phyloP scores from a whole-genome alignment of 2,888 invertebrate genomes.

The Malthinus seriepunctatus region DNA sequence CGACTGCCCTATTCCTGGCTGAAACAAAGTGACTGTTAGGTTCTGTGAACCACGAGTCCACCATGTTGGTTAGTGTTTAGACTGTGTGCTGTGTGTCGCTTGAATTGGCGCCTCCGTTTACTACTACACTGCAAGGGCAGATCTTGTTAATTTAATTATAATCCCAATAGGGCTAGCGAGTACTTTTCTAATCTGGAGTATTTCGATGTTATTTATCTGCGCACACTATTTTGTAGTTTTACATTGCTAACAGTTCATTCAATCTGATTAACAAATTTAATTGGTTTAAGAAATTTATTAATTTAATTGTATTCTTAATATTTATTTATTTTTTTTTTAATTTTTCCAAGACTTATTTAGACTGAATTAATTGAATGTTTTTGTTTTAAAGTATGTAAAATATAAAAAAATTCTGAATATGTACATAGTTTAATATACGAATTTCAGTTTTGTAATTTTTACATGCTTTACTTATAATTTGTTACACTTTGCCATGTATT shows the following conservation, averaged over 20 bases:
- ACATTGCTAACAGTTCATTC: constrained; percentile 23
- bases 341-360: constrained; percentile 38
- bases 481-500: constrained; percentile 47
- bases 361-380: constrained; percentile 32
- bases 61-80: constrained; percentile 37
- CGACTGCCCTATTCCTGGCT: constrained; percentile 49
- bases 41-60: constrained; percentile 51
- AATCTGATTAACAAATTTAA: constrained; percentile 20
- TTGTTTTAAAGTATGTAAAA: constrained; percentile 31
- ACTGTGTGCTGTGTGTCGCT: constrained; percentile 45
- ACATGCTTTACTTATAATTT: constrained; percentile 47
- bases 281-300: constrained; percentile 35
- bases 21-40: constrained; percentile 51
- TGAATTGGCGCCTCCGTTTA: constrained; percentile 31
- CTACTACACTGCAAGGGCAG: constrained; percentile 35
- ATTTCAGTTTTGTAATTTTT: constrained; percentile 38
- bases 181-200: constrained; percentile 53
- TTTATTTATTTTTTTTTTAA: constrained; percentile 42
- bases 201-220: constrained; percentile 45
- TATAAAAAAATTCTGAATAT: constrained; percentile 36
- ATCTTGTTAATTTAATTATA: constrained; percentile 30
- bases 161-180: constrained; percentile 38
- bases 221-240: constrained; percentile 41
- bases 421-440: constrained; percentile 39
- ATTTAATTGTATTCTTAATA: constrained; percentile 42